A percentile compares a stretch with the other conserved stretches of the same genome.
phyloP scores from a whole-genome alignment of 2,888 invertebrate genomes.

The Lithodes maja region DNA sequence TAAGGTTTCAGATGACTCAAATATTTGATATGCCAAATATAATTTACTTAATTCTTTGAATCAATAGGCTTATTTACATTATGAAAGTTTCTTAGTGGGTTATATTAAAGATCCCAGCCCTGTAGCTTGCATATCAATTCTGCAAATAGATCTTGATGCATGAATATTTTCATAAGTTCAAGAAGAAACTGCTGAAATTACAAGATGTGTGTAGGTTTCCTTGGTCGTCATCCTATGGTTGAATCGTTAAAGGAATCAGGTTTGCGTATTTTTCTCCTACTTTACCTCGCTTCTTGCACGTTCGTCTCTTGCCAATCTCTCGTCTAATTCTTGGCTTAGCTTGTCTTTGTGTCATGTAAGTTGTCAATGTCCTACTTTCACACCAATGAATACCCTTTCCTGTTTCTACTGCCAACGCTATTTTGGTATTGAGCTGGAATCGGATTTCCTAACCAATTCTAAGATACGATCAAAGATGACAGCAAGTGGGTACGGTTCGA shows the following conservation, averaged over 20 bases:
- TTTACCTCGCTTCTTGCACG: not conserved
- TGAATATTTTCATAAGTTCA: not conserved
- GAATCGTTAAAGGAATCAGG: not conserved
- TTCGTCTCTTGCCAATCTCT: conserved; percentile 12
- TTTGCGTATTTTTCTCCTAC: conserved; percentile 1
- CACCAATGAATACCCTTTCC: not conserved
- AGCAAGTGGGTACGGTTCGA: no score
- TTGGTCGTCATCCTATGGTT: not conserved
- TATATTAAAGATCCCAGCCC: not conserved
- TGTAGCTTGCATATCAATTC: not conserved
- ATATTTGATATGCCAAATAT: not conserved
- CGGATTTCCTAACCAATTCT: no score
- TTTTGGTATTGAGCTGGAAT: no score
- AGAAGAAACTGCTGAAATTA: not conserved
- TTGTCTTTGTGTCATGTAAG: not conserved
- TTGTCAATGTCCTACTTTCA: not conserved
- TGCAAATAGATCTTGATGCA: not conserved
- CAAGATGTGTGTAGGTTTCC: not conserved
- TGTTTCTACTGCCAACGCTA: no score
- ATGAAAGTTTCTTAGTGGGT: no score
- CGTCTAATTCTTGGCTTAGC: not conserved
- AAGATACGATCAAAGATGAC: no score
- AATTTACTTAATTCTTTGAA: no score
- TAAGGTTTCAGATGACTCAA: not conserved
- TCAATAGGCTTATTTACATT: no score